phyloP scores from a whole-genome alignment of 2,113 vertebrate species.

The Strix uralensis region DNA sequence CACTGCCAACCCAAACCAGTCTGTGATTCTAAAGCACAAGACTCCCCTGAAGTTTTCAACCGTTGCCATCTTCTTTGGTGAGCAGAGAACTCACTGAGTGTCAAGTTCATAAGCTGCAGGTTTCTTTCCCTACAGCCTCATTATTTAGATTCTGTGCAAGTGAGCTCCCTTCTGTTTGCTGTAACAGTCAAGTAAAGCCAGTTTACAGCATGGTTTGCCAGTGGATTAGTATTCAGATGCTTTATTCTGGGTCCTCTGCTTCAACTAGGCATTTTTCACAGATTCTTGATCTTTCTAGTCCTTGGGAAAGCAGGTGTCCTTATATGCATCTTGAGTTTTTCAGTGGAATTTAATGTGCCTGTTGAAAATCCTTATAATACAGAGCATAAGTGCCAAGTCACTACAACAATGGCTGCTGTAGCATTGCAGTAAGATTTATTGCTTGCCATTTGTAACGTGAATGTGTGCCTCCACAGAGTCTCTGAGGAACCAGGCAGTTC shows the following conservation, averaged over 20 bases:
- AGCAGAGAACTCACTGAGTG: not conserved
- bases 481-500: not conserved
- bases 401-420: not conserved
- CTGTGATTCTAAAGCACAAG: not conserved
- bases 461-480: not conserved
- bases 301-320: not conserved
- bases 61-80: not conserved
- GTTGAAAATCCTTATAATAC: not conserved
- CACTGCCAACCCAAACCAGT: too few relatives aligned
- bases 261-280: not conserved
- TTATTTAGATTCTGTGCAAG: fast-evolving
- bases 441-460: not conserved
- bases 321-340: not conserved
- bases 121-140: not conserved
- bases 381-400: not conserved
- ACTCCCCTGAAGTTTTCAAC: not conserved
- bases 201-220: not conserved
- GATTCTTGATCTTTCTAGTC: not conserved
- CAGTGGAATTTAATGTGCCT: not conserved
- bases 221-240: not conserved
- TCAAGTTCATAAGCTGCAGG: not conserved
- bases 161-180: not conserved
- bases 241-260: not conserved
- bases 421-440: not conserved
- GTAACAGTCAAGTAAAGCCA: not conserved